Evolutionary conservation across 2,113 vertebrate species (phyloP).

Genomic region (Acrocephalus arundinaceus): DNA sequence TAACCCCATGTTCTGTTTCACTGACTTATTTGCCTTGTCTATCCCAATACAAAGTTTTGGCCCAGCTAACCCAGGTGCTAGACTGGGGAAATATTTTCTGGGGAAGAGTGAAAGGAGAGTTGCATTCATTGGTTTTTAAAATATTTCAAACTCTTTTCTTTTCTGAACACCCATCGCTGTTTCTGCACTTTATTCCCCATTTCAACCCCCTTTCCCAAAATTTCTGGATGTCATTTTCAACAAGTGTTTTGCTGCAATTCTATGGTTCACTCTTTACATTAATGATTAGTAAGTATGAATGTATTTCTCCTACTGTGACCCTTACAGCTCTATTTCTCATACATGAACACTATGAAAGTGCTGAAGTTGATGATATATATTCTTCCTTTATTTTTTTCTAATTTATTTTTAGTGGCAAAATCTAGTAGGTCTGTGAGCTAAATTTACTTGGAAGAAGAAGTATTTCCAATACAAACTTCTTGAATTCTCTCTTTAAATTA

Average conservation of each 20-base stretch:
- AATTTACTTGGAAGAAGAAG: neutral
- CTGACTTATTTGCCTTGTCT: neutral
- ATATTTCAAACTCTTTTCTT: neutral
- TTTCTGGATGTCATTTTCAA: neutral
- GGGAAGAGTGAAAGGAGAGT: neutral
- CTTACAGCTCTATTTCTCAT: neutral
- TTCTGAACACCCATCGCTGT: neutral
- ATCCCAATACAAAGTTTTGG: neutral
- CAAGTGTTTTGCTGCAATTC: neutral
- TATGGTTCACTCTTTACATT: neutral
- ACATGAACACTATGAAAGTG: neutral
- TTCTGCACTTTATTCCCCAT: neutral
- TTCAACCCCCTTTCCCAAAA: neutral
- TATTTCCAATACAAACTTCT: conserved; percentile 9
- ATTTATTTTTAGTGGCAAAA: neutral
- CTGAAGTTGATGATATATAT: neutral
- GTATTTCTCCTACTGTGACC: neutral
- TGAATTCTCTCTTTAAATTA: conserved; percentile 7
- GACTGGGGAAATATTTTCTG: neutral
- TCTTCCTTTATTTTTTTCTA: neutral
- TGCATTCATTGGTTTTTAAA: neutral
- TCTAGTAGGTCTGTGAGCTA: neutral
- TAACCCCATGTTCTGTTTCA: neutral
- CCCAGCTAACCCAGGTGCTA: neutral
- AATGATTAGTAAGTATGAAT: neutral